Evolutionary conservation across 2,888 invertebrate genomes (phyloP).

Genomic region (Sarcophaga carnaria): DNA sequence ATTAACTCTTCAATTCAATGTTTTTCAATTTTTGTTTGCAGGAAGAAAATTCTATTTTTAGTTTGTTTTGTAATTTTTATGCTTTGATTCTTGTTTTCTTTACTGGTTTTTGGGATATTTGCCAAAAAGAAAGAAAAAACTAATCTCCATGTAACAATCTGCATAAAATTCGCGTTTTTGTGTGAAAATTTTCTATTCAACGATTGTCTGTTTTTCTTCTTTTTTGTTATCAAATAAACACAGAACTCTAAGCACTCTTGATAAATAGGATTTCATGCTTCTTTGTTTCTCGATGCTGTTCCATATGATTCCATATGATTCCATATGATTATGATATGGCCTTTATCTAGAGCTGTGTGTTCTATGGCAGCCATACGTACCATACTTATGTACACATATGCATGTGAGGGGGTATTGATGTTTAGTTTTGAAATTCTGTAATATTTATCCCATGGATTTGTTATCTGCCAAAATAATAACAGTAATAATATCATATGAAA

Average conservation of each 20-base stretch:
- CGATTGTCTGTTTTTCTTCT: background rate
- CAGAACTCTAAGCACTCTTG: background rate
- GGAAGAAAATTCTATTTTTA: too few species aligned
- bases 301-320: background rate
- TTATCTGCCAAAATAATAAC: constrained; percentile 31
- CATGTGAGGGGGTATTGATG: background rate
- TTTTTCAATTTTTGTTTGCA: background rate
- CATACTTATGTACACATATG: background rate
- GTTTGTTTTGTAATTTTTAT: too few species aligned
- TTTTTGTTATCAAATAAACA: background rate
- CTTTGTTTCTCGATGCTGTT: background rate
- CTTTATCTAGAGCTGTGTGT: background rate
- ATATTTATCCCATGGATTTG: constrained; percentile 40
- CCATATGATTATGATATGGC: constrained; percentile 7
- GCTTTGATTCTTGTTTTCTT: background rate
- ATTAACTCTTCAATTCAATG: background rate
- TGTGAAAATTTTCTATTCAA: background rate
- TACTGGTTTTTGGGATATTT: constrained; percentile 11
- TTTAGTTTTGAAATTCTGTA: background rate
- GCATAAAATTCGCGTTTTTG: background rate
- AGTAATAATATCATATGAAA: constrained; percentile 6
- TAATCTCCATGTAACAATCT: background rate
- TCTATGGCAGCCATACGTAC: background rate
- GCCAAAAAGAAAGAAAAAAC: background rate
- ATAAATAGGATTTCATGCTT: background rate